Base-by-base conservation (phyloP, 2,888 invertebrate genomes). In the Sinhomidia bicolor region DNA sequence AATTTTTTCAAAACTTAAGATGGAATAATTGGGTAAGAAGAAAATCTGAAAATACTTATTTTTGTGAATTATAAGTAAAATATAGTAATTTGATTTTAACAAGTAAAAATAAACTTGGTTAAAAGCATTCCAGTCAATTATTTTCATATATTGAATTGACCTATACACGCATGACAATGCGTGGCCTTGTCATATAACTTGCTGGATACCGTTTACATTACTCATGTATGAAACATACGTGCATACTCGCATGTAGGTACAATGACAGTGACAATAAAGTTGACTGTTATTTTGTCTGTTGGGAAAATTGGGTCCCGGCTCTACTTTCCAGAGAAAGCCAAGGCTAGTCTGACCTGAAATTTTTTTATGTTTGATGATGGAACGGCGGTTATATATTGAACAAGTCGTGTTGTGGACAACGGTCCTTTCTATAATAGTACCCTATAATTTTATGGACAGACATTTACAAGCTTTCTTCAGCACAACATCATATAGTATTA, bases 301-400 rank as follows among this genome's bases (percentile, higher is more conserved):
- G 36, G 7, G 7, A 47, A 82, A 82, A 82, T 44, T 23, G 20
- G 74, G 82, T 83, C 83, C 57, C 41, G 62, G 83, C 20, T 83
- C 83, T 36, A 83, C 6, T 83, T 83, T 83, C 47, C 32, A 32
- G 62, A 83, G n/a, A n/a, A 32, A 54, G 20, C 71, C 83, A 83
- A 83, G 83, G 83, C 57, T 74, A 54, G 7, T 26, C 57, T 83
- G 83, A 74, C 83, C 83, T 54, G 83, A 83, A 83, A 83, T 74
- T 0, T 26, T 44, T 44, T 1, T 44, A 44, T 5, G 23, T 68
- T 68, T 68, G 36, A 68, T 68, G 36, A 68, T 71, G 44, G 14
- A 29, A 71, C 14, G 71, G 44, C 44, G 32, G 2, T 23, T 26
- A 26, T 10, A 10, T 60, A 57, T 17, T 4, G n/a, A n/a, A n/a